phyloP scores from a whole-genome alignment of 2,888 invertebrate genomes.

The Drosophila affinis region DNA sequence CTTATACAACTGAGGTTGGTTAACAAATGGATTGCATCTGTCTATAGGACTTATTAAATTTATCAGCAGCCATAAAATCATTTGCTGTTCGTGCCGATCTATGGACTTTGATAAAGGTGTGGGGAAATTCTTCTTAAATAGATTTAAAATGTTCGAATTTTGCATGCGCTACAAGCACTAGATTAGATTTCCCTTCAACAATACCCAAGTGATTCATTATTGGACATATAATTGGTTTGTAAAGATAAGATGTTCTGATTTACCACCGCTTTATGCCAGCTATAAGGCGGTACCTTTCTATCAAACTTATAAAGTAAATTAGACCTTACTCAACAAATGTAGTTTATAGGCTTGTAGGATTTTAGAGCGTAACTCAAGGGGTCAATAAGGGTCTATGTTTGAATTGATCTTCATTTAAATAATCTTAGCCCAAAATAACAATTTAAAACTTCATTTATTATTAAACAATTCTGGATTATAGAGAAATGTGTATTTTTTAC shows the following conservation, averaged over 20 bases:
- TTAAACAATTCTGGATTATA: no score
- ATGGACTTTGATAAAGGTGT: not conserved
- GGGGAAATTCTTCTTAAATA: not conserved
- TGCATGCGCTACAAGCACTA: not conserved
- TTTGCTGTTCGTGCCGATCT: not conserved
- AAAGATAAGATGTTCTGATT: not conserved
- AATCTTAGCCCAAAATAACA: no score
- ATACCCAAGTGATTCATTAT: not conserved
- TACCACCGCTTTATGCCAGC: not conserved
- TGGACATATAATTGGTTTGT: not conserved
- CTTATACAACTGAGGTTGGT: constrained; percentile 11
- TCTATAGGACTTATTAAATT: not conserved
- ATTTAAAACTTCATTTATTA: no score
- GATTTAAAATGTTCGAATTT: not conserved
- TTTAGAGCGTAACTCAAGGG: not conserved
- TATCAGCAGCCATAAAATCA: not conserved
- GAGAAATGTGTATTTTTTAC: no score
- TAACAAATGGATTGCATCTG: constrained; percentile 8
- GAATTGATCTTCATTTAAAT: not conserved
- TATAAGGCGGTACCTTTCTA: not conserved
- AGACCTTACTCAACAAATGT: not conserved
- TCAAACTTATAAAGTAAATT: not conserved
- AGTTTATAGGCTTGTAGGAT: no score
- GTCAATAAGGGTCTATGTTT: not conserved
- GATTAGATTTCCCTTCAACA: not conserved